These are phyloP conservation scores for Acronicta alni DNA, from an alignment of 2,888 invertebrate genomes.

Conservation along the genomic window DNA sequence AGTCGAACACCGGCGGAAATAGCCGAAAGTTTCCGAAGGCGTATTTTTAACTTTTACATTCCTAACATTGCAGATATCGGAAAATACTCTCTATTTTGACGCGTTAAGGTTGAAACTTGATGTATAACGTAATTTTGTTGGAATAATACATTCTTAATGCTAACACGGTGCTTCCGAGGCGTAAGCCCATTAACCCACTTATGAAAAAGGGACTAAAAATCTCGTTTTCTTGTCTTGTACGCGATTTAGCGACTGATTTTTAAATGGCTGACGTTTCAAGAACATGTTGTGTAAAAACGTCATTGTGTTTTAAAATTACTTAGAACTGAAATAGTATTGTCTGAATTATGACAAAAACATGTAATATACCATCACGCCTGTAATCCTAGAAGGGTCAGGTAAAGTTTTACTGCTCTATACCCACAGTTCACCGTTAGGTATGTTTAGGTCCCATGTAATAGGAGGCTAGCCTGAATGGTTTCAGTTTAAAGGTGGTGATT, in stretches of 20 bases:
- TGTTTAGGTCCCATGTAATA: no score
- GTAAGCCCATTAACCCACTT: slow-evolving; percentile 84
- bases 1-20: slow-evolving; percentile 67
- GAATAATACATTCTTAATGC: slow-evolving; percentile 72
- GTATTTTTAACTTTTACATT: slow-evolving; percentile 83
- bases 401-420: no score
- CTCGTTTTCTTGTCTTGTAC: slow-evolving; percentile 64
- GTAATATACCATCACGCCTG: no score
- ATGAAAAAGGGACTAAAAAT: slow-evolving; percentile 71
- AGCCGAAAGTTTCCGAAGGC: slow-evolving; percentile 76
- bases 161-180: slow-evolving; percentile 71
- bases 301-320: not conserved
- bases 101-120: slow-evolving; percentile 43
- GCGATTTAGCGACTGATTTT: slow-evolving; percentile 41
- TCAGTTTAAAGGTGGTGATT: no score
- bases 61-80: slow-evolving; percentile 53
- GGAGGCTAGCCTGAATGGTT: no score
- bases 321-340: not conserved
- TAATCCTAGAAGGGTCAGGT: no score
- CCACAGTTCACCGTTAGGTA: no score
- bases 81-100: slow-evolving; percentile 52
- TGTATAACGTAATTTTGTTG: slow-evolving; percentile 52
- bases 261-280: slow-evolving; percentile 28
- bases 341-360: no score
- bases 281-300: slow-evolving; percentile 9